Percentiles rank a stretch among this genome's conserved stretches.
Evolutionary conservation across 2,113 vertebrate genomes (phyloP).

Genomic region (Camelus dromedarius): DNA sequence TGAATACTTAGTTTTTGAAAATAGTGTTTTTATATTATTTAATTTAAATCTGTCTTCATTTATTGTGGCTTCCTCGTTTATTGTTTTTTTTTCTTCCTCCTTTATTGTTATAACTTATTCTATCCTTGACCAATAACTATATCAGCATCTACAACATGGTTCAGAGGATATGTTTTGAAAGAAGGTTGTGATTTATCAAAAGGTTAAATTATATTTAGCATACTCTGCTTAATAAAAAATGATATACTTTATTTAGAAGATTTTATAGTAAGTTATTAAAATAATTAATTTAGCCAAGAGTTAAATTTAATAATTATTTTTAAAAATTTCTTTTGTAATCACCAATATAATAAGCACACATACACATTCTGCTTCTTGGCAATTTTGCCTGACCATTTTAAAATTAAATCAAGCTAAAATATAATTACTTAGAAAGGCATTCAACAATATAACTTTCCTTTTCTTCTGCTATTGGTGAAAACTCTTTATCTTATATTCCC

Average conservation of each 20-base stretch:
- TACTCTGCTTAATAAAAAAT: constrained; percentile 15
- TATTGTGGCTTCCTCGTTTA: background rate
- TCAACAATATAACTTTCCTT: background rate
- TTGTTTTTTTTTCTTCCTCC: background rate
- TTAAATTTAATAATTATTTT: constrained; percentile 51
- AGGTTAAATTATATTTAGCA: background rate
- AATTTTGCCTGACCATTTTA: background rate
- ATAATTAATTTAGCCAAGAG: constrained; percentile 5
- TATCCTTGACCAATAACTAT: background rate
- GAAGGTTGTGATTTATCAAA: background rate
- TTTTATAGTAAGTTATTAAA: constrained; percentile 39
- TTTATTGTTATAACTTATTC: constrained; percentile 8
- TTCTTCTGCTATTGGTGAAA: background rate
- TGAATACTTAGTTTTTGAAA: background rate
- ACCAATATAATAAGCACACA: background rate
- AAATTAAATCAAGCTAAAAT: constrained; percentile 49
- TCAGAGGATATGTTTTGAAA: background rate
- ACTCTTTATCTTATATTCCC: background rate
- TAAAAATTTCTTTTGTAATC: background rate
- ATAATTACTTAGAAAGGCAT: background rate
- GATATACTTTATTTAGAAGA: background rate
- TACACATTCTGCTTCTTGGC: background rate
- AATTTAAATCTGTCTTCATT: constrained; percentile 10
- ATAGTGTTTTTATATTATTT: constrained; percentile 3
- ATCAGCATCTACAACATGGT: background rate